Evolutionary conservation across 1,140 invertebrate species (phyloP), one percentile per base, ranked within the genome.

Genomic region (Heliconius himera): DNA sequence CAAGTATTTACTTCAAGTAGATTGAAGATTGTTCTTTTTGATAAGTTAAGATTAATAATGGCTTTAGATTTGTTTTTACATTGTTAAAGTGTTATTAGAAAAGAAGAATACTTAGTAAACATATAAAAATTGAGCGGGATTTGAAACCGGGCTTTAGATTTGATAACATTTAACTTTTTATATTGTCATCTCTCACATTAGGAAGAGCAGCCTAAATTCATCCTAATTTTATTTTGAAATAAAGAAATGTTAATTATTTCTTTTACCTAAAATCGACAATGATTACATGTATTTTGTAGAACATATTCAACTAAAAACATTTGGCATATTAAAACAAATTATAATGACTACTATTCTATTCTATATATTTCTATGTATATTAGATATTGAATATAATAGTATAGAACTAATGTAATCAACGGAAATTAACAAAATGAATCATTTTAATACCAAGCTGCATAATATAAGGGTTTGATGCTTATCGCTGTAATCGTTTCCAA

Each of bases 401-500:
- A 36, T 2, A 41, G 8, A 72, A 72, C 70, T 76, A 81, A 83
- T 74, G 38, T 54, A 70, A 56, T 74, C 75, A 70, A 66, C 79
- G 79, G 77, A 83, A 81, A 79, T 81, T 74, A 74, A 79, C 73
- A 72, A 73, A 79, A 83, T 83, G 70, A 83, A 83, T 83, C 72
- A 79, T 81, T 78, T 73, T 77, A 79, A 79, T 76, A 46, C 74
- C 75, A 38, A 77, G 74, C 78, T 54, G 51, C 36, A 71, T 75
- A 76, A 79, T 85, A 80, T 82, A 81, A 83, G 83, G 78, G 33
- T 56, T 84, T 71, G 87, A 87, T 88, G 60, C 33, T 77, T 89
- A 90, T 90, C 89, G 84, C 66, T 76, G 78, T 89, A 89, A 90
- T 91, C 81, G 88, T 81, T 90, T 88, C 84, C 38, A 78, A 81